phyloP scores from a whole-genome alignment of 2,113 vertebrate species.

The Chloropsis hardwickii region DNA sequence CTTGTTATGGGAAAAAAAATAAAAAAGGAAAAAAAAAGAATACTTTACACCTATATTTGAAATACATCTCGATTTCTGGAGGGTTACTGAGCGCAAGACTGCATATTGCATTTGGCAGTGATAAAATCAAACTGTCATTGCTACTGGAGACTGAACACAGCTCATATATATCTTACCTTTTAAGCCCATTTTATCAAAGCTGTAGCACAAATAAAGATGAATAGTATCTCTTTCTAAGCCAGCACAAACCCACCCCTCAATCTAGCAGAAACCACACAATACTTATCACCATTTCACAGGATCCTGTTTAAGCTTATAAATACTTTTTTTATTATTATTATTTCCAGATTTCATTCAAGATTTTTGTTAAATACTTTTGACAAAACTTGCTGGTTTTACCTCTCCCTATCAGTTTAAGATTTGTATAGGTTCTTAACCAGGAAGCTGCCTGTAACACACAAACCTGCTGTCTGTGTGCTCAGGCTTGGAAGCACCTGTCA shows the following conservation, averaged over 20 bases:
- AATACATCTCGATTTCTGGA: neutral
- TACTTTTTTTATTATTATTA: conserved; percentile 35
- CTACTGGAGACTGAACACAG: neutral
- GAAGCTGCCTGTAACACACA: conserved; percentile 34
- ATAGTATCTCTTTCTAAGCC: conserved; percentile 32
- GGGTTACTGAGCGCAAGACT: neutral
- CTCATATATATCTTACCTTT: conserved; percentile 25
- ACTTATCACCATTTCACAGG: conserved; percentile 29
- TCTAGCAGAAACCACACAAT: neutral
- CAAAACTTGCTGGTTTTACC: conserved; percentile 55
- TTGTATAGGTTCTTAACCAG: neutral
- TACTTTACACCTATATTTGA: neutral
- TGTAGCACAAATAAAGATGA: conserved; percentile 66
- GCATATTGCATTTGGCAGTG: neutral
- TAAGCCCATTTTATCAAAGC: conserved; percentile 2
- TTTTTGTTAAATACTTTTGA: conserved; percentile 56
- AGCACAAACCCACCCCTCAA: conserved; percentile 25
- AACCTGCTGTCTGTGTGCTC: neutral
- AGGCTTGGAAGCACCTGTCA: neutral
- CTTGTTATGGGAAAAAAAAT: neutral
- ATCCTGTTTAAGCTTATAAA: conserved; percentile 60
- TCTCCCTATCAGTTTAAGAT: conserved; percentile 55
- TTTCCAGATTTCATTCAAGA: conserved; percentile 67
- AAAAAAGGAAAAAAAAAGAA: neutral
- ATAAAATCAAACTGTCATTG: conserved; percentile 25